Evolutionary conservation across 2,888 invertebrate genomes (phyloP).

Genomic region (Carcina quercana): DNA sequence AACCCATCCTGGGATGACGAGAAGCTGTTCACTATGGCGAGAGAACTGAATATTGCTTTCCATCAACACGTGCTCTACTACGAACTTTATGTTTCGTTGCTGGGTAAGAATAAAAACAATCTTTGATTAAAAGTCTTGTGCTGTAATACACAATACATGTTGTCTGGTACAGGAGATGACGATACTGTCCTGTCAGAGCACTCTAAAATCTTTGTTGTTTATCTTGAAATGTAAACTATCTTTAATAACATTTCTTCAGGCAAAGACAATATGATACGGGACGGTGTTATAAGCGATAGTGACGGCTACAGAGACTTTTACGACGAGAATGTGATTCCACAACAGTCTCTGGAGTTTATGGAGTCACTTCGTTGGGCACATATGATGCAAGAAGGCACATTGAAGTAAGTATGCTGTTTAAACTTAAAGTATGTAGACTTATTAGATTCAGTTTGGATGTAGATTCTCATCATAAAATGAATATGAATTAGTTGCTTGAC

Average conservation of each 20-base stretch:
- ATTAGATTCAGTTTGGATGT: too few species aligned
- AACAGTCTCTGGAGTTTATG: conserved; percentile 28
- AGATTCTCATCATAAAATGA: too few species aligned
- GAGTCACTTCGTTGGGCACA: conserved; percentile 32
- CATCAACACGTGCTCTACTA: conserved; percentile 86
- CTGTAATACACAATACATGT: too few species aligned
- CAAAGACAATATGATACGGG: conserved; percentile 23
- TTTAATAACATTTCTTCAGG: too few species aligned
- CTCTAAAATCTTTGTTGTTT: neutral
- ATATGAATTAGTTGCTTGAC: too few species aligned
- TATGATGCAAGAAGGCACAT: conserved; percentile 28
- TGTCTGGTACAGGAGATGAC: too few species aligned
- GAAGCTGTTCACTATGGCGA: conserved; percentile 82
- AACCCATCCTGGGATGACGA: conserved; percentile 93
- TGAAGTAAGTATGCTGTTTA: too few species aligned
- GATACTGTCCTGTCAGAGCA: too few species aligned
- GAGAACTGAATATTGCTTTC: conserved; percentile 83
- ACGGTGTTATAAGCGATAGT: conserved; percentile 21
- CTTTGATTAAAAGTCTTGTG: too few species aligned
- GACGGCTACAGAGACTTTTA: conserved; percentile 30
- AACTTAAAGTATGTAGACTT: too few species aligned
- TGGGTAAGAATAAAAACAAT: conserved; percentile 83
- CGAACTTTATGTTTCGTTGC: conserved; percentile 83
- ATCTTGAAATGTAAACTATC: too few species aligned
- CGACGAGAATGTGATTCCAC: conserved; percentile 22